Conservation (phyloP, 2,888 invertebrate species). For the Leptinotarsa juncta region DNA sequence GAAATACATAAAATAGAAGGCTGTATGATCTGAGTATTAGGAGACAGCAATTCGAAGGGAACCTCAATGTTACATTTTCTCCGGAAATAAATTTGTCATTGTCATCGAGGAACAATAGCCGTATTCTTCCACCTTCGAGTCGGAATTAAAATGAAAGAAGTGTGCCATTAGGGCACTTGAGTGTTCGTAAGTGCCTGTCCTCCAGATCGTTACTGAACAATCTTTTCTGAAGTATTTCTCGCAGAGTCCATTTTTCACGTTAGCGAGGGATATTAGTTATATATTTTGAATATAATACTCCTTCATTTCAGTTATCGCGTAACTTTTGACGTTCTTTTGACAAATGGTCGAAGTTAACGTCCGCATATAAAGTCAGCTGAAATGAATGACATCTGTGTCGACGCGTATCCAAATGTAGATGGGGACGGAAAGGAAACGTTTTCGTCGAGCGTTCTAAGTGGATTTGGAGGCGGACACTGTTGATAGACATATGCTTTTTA, state of each 20-base stretch:
- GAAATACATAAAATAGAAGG: too few relatives aligned
- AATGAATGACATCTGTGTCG: constrained; percentile 34
- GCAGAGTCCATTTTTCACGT: constrained; percentile 30
- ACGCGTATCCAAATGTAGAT: constrained; percentile 28
- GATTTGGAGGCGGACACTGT: constrained; percentile 19
- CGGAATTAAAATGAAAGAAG: constrained; percentile 19
- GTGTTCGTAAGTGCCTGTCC: constrained; percentile 20
- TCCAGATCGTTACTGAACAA: constrained; percentile 16
- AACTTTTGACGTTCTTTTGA: constrained; percentile 28
- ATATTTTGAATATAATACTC: constrained; percentile 33
- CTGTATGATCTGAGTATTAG: background rate
- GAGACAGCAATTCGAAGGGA: background rate
- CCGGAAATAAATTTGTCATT: constrained; percentile 2
- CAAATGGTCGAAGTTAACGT: constrained; percentile 39
- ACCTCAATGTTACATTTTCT: background rate
- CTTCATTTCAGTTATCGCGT: constrained; percentile 31
- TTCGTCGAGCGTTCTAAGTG: constrained; percentile 17
- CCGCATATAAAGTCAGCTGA: constrained; percentile 27
- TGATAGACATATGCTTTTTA: constrained; percentile 23
- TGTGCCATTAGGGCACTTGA: constrained; percentile 18
- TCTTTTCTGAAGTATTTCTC: constrained; percentile 13
- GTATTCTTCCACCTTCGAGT: constrained; percentile 1
- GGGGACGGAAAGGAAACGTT: constrained; percentile 19
- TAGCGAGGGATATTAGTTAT: constrained; percentile 29
- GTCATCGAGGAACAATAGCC: constrained; percentile 14